A percentile compares a stretch with the other conserved stretches of the same genome.
Evolutionary conservation across 2,113 vertebrate species (phyloP).

Genomic region (Chunga burmeisteri): DNA sequence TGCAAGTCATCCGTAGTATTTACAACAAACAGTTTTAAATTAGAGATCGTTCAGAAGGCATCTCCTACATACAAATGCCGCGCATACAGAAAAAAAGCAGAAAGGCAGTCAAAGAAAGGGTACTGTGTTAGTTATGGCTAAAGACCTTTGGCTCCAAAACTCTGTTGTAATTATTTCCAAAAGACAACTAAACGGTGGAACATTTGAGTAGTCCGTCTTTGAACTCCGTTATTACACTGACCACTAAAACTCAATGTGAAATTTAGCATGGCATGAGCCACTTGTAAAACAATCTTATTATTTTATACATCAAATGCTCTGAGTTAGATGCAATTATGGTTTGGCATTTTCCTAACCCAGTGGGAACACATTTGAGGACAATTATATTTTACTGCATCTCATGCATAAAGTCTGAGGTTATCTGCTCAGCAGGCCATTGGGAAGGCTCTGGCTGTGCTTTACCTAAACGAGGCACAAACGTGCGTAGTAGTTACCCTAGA

Average conservation of each 20-base stretch:
- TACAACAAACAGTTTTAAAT: slow-evolving; percentile 60
- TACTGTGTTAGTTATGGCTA: slow-evolving; percentile 38
- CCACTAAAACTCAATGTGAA: slow-evolving; percentile 39
- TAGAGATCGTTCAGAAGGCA: slow-evolving; percentile 38
- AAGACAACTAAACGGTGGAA: slow-evolving; percentile 36
- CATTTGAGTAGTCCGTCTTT: not conserved
- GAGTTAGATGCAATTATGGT: slow-evolving; percentile 46
- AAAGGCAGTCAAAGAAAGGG: slow-evolving; percentile 35
- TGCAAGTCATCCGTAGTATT: slow-evolving; percentile 37
- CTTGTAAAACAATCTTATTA: slow-evolving; percentile 21
- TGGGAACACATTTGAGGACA: not conserved
- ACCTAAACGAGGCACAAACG: slow-evolving; percentile 14
- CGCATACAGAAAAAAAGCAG: not conserved
- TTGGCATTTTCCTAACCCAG: slow-evolving; percentile 41
- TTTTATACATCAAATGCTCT: slow-evolving; percentile 48
- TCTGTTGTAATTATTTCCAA: slow-evolving; percentile 2
- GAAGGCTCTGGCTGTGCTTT: not conserved
- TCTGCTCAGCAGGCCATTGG: slow-evolving; percentile 32
- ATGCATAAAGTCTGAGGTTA: slow-evolving; percentile 36
- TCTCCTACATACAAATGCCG: slow-evolving; percentile 38
- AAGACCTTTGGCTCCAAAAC: slow-evolving; percentile 55
- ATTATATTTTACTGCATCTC: slow-evolving; percentile 44
- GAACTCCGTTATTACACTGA: not conserved
- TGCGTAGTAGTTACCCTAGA: not conserved
- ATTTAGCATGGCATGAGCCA: slow-evolving; percentile 57